phyloP scores from a whole-genome alignment of 2,888 invertebrate genomes.

The Taenaris catops region DNA sequence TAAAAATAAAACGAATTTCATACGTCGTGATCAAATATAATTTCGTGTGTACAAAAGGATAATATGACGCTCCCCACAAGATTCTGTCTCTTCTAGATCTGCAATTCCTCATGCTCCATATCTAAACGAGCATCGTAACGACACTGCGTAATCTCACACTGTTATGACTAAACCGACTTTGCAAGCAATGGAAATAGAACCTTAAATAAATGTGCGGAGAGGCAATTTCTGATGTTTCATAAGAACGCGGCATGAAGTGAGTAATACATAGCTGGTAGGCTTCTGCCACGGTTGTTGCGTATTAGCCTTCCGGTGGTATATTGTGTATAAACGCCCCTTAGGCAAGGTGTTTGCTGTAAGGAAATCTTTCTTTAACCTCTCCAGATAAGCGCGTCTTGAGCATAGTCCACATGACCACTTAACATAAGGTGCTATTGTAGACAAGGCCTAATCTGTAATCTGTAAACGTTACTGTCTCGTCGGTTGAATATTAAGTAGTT shows the following conservation, averaged over 20 bases:
- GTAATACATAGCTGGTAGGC: too few species aligned
- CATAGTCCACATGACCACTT: too few species aligned
- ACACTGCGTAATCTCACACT: slow-evolving; percentile 69
- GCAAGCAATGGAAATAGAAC: slow-evolving; percentile 34
- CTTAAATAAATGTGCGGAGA: slow-evolving; percentile 28
- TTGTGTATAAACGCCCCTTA: too few species aligned
- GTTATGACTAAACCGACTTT: slow-evolving; percentile 37
- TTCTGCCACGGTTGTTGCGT: too few species aligned
- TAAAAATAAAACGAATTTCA: slow-evolving; percentile 1
- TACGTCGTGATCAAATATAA: slow-evolving; percentile 10
- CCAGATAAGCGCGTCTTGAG: too few species aligned
- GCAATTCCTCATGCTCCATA: slow-evolving; percentile 70
- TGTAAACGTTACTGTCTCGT: too few species aligned
- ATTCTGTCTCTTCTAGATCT: slow-evolving; percentile 55
- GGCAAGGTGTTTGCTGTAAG: too few species aligned
- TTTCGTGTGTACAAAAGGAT: slow-evolving; percentile 11
- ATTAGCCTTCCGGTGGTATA: too few species aligned
- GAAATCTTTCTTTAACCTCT: too few species aligned
- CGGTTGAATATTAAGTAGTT: too few species aligned
- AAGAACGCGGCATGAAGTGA: slow-evolving; percentile 32
- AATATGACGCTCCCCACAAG: slow-evolving; percentile 32
- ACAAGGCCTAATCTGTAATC: too few species aligned
- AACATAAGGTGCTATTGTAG: too few species aligned
- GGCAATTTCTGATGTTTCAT: slow-evolving; percentile 23
- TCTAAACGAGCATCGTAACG: slow-evolving; percentile 77